A percentile compares a stretch with the other conserved stretches of the same genome.
Evolutionary conservation across 2,797 vertebrate species (phyloP).

Genomic region (Pseudochirops corinnae): DNA sequence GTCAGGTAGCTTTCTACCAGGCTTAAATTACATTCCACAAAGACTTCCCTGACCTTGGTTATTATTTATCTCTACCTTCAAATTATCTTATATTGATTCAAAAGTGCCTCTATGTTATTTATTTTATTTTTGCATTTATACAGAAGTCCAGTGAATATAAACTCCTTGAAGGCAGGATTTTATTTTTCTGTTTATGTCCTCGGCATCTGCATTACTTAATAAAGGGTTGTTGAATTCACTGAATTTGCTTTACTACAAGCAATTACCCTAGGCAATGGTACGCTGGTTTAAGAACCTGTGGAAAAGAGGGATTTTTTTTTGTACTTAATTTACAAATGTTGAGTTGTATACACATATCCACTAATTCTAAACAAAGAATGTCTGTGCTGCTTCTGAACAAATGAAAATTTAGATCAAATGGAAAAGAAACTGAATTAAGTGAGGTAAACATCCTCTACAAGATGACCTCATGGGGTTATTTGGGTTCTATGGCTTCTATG

Average conservation of each 20-base stretch:
- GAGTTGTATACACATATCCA: constrained; percentile 53
- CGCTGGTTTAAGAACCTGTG: not conserved
- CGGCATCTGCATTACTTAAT: not conserved
- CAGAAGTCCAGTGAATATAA: not conserved
- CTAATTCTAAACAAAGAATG: constrained; percentile 54
- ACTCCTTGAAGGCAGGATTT: not conserved
- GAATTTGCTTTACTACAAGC: constrained; percentile 49
- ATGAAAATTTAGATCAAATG: constrained; percentile 50
- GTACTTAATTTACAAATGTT: not conserved
- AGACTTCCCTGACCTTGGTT: not conserved
- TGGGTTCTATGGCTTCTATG: not conserved
- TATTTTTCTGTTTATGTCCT: not conserved
- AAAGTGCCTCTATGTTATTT: not conserved
- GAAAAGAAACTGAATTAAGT: constrained; percentile 40
- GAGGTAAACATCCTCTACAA: constrained; percentile 62
- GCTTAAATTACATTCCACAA: not conserved
- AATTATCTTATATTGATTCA: not conserved
- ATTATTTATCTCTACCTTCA: not conserved
- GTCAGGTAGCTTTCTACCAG: not conserved
- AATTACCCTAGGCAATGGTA: not conserved
- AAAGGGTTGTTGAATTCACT: not conserved
- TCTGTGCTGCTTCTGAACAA: constrained; percentile 36
- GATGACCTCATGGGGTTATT: not conserved
- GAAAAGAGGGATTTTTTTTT: not conserved
- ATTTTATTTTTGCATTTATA: not conserved